Evolutionary conservation across 2,888 invertebrate genomes (phyloP), one percentile per base, ranked within the genome.

Genomic region (Brachyopa scutellaris): DNA sequence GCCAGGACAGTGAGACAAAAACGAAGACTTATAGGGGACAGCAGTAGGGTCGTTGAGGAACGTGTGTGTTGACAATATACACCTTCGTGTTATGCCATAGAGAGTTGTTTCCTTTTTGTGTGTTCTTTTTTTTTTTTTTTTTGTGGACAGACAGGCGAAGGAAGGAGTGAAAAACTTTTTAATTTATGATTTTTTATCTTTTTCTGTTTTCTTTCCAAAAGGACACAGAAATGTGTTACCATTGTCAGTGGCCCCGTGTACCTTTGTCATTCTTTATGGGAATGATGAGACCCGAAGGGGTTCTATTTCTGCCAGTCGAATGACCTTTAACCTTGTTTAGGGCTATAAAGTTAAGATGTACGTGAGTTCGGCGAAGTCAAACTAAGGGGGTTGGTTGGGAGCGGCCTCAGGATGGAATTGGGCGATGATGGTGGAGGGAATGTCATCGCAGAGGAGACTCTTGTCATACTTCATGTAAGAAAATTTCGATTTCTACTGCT

Each of bases 1-100:
- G n/a, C n/a, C 38, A 33, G 51, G 74, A 55, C 62, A 73, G 42
- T 26, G 66, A 31, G 21, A 26, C 4, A 8, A 13, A 7, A 49
- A 55, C 13, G 21, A 67, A 42, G 53, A 67, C 13, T 70, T 70
- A 77, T 77, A 17, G 70, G 57, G 38, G n/a, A n/a, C n/a, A 70
- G 40, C 77, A 70, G 70, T 70, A 77, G 57, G 77, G 70, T 77
- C 77, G 64, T 69, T 70, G 77, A 77, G 70, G 70, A 62, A 55
- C 49, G 70, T 49, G 55, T 70, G 77, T 62, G n/a, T n/a, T 70
- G 69, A 77, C 61, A 62, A 33, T 70, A 36, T 70, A 61, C 49
- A 76, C 76, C 67, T 76, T 55, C 11, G 42, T 66, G 55, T 73
- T 38, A 11, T 17, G 9, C 21, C 42, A 29, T 36, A 55, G 45